Conservation (phyloP, 2,113 vertebrate species). For the Tauraco erythrolophus region DNA sequence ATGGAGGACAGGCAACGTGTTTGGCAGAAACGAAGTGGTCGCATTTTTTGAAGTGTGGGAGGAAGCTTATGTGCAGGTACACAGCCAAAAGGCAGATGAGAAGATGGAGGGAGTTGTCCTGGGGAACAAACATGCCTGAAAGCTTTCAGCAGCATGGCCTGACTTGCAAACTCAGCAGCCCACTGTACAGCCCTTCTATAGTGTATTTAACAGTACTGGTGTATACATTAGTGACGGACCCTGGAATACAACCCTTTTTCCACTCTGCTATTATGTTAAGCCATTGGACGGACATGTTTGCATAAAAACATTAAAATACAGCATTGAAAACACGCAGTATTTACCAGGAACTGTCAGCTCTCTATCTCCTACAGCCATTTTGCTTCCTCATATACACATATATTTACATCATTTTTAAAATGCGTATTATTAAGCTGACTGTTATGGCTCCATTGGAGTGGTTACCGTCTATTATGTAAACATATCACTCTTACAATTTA, state of each 20-base stretch:
- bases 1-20: neutral
- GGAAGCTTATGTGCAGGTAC: neutral
- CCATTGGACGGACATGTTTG: neutral
- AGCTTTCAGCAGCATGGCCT: neutral
- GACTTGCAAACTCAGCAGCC: neutral
- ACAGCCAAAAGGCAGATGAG: neutral
- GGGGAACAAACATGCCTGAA: neutral
- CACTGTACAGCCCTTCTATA: neutral
- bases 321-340: neutral
- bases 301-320: neutral
- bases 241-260: neutral
- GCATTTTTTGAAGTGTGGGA: neutral
- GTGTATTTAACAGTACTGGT: neutral
- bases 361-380: constrained; percentile 13
- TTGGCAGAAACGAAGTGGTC: neutral
- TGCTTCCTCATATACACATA: constrained; percentile 16
- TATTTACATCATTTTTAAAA: constrained; percentile 62
- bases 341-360: constrained; percentile 15
- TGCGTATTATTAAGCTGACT: constrained; percentile 9
- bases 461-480: constrained; percentile 64
- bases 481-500: constrained; percentile 59
- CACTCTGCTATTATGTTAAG: neutral
- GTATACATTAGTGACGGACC: neutral
- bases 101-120: neutral
- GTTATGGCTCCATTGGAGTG: constrained; percentile 45